These are phyloP conservation scores for Microcebus ravelobensis DNA, from an alignment of 2,113 vertebrate species.

Conservation along the genomic window DNA sequence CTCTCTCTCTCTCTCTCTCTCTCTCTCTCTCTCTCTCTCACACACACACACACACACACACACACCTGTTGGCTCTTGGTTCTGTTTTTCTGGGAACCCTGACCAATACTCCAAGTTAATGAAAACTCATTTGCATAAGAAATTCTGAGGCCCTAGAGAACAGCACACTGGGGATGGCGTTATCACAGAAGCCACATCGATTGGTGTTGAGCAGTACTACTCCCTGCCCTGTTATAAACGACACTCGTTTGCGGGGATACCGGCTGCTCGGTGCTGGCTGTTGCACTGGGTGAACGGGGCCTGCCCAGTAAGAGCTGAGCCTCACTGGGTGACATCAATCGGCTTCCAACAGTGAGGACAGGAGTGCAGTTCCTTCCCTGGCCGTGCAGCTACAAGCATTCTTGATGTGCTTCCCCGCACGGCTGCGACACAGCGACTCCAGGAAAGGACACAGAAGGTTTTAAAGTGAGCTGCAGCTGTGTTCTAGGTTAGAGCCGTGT, in stretches of 20 bases:
- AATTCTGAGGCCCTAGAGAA: neutral
- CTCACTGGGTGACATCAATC: neutral
- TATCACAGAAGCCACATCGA: neutral
- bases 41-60: neutral
- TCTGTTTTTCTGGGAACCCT: neutral
- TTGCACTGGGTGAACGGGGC: neutral
- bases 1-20: too few species aligned
- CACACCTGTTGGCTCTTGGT: neutral
- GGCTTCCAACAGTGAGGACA: neutral
- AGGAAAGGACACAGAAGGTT: neutral
- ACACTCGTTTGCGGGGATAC: neutral
- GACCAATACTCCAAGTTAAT: neutral
- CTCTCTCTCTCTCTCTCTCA: too few species aligned
- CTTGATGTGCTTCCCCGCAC: neutral
- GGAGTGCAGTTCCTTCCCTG: neutral
- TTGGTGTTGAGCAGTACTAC: neutral
- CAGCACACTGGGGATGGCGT: neutral
- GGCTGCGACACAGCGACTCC: neutral
- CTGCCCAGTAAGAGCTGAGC: neutral
- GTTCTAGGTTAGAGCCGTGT: neutral
- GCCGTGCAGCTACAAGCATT: neutral
- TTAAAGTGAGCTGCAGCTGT: neutral
- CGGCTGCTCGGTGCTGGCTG: neutral
- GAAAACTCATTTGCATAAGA: neutral
- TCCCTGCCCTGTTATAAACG: neutral